Conservation (phyloP, 2,113 vertebrate genomes). For the Otis tarda region DNA sequence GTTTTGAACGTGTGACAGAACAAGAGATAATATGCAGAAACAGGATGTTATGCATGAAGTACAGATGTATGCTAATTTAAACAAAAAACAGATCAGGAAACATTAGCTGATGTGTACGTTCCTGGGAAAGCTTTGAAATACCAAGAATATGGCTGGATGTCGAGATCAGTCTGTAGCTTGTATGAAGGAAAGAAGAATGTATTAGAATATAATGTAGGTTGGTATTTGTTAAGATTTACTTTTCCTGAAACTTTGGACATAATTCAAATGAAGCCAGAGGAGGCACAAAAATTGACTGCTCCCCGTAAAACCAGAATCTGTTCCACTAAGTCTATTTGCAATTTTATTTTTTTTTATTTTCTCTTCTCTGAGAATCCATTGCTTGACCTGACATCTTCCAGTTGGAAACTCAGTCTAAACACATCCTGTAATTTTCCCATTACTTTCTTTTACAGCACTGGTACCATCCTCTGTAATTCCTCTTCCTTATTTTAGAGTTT, state of each 20-base stretch:
- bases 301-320: neutral
- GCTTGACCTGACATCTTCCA: neutral
- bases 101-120: neutral
- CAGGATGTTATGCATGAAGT: neutral
- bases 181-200: neutral
- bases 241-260: neutral
- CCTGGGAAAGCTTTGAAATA: neutral
- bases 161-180: neutral
- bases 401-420: neutral
- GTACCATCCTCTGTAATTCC: neutral
- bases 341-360: neutral
- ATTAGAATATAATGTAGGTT: neutral
- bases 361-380: neutral
- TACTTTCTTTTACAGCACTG: neutral
- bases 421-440: neutral
- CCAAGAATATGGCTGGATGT: neutral
- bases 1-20: neutral
- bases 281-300: neutral
- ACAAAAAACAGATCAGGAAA: neutral
- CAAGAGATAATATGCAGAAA: neutral
- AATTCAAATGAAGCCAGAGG: neutral
- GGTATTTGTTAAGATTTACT: neutral
- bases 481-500: neutral
- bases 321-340: neutral
- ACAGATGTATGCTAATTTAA: neutral